Percentiles rank a stretch among this genome's conserved stretches.
Evolutionary conservation across 2,888 invertebrate genomes (phyloP).

Genomic region (Shargacucullia verbasci): DNA sequence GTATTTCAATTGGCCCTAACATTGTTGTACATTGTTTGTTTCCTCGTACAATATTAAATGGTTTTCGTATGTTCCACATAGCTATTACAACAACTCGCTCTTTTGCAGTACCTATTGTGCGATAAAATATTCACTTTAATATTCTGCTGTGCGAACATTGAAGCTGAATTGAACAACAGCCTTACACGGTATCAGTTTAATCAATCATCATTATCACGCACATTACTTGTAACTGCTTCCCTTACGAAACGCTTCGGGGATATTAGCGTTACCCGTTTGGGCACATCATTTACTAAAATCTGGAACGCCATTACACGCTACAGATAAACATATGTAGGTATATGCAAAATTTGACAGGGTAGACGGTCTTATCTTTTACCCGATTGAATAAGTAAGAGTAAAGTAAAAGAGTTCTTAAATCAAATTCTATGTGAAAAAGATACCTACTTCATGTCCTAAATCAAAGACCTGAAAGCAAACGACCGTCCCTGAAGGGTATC

Average conservation of each 20-base stretch:
- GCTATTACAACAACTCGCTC: conserved; percentile 3
- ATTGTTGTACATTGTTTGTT: neutral
- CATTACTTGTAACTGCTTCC: conserved; percentile 42
- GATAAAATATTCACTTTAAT: conserved; percentile 56
- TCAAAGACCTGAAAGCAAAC: conserved; percentile 32
- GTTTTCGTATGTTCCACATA: neutral
- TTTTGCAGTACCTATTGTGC: conserved; percentile 12
- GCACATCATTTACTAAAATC: conserved; percentile 29
- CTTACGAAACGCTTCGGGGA: conserved; percentile 16
- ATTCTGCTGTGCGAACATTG: conserved; percentile 44
- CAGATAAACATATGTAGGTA: conserved; percentile 9
- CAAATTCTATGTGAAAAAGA: conserved; percentile 21
- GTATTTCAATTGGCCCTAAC: conserved; percentile 8
- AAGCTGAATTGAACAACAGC: conserved; percentile 36
- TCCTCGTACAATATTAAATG: no score
- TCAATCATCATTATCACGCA: conserved; percentile 52
- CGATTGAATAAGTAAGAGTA: conserved; percentile 11
- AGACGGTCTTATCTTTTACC: conserved; percentile 12
- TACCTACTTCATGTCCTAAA: conserved; percentile 23
- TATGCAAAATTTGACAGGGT: conserved; percentile 12
- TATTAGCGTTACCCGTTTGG: conserved; percentile 19
- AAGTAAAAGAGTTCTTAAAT: conserved; percentile 13
- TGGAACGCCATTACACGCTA: conserved; percentile 7
- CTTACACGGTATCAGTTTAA: conserved; percentile 23
- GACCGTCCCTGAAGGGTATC: conserved; percentile 37